A percentile compares a stretch with the other conserved stretches of the same genome.
phyloP scores from a whole-genome alignment of 2,113 vertebrate genomes.

The Acrocephalus kingi region DNA sequence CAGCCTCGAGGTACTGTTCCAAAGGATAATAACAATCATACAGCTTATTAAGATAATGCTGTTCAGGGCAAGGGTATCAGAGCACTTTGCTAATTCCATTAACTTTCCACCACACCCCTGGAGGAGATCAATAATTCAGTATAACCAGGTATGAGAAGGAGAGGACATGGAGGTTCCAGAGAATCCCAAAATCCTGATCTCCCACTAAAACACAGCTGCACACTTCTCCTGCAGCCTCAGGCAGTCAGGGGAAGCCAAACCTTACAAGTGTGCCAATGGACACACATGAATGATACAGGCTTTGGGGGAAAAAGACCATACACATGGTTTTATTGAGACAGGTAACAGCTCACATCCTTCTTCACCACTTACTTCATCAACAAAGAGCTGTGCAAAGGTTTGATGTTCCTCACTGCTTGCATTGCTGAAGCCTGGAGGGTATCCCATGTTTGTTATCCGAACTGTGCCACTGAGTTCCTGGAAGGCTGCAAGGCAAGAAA shows the following conservation, averaged over 20 bases:
- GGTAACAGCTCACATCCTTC: neutral
- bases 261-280: neutral
- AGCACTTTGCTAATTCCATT: neutral
- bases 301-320: neutral
- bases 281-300: fast-evolving
- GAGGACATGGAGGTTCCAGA: neutral
- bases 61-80: neutral
- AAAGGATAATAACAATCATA: neutral
- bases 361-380: constrained; percentile 69
- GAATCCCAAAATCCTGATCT: neutral
- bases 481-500: constrained; percentile 66
- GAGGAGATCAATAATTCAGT: neutral
- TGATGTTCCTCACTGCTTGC: constrained; percentile 73
- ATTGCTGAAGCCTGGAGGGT: constrained; percentile 67
- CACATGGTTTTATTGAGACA: neutral
- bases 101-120: neutral
- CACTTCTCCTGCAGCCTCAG: neutral
- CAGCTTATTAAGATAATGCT: neutral
- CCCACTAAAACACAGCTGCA: neutral
- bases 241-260: neutral
- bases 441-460: constrained; percentile 72
- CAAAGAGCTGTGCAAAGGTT: constrained; percentile 71
- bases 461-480: constrained; percentile 72
- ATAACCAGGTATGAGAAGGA: neutral
- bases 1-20: neutral